Percentiles rank a stretch among this genome's conserved stretches.
Conservation (phyloP, 2,113 vertebrate species). For the Camelus bactrianus region DNA sequence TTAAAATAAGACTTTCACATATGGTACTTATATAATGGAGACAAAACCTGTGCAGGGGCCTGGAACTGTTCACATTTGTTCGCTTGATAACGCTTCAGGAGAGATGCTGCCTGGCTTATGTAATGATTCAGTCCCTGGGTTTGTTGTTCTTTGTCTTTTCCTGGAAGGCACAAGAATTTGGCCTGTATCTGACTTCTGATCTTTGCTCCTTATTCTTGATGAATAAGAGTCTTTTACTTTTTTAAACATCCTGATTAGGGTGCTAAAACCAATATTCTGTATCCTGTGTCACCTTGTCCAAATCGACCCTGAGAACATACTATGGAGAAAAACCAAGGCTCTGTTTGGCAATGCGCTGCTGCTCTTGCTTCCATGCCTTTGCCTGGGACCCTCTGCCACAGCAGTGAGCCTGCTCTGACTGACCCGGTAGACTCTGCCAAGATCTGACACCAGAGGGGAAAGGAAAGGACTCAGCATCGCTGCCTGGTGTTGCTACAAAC, state of each 20-base stretch:
- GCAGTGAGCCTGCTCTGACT: constrained; percentile 6
- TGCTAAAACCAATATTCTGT: not conserved
- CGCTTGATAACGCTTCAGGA: constrained; percentile 47
- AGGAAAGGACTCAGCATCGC: constrained; percentile 37
- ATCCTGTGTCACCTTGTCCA: not conserved
- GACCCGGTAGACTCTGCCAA: constrained; percentile 19
- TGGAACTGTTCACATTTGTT: constrained; percentile 66
- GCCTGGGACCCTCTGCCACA: not conserved
- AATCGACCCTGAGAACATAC: not conserved
- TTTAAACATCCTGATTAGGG: not conserved
- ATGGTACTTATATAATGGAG: constrained; percentile 82
- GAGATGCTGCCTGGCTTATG: constrained; percentile 61
- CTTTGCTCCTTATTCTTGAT: not conserved
- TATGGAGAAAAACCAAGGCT: not conserved
- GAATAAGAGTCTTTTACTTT: not conserved
- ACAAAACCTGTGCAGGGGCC: constrained; percentile 59
- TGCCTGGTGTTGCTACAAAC: constrained; percentile 61
- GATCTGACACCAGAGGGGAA: not conserved
- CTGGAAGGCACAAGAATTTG: constrained; percentile 61
- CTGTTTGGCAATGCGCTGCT: not conserved
- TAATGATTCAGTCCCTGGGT: constrained; percentile 54
- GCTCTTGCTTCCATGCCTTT: not conserved
- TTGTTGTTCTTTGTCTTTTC: constrained; percentile 23
- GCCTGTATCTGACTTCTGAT: not conserved
- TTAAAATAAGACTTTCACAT: constrained; percentile 82